phyloP scores from a whole-genome alignment of 2,113 vertebrate species.

The Hippocampus barbouri region DNA sequence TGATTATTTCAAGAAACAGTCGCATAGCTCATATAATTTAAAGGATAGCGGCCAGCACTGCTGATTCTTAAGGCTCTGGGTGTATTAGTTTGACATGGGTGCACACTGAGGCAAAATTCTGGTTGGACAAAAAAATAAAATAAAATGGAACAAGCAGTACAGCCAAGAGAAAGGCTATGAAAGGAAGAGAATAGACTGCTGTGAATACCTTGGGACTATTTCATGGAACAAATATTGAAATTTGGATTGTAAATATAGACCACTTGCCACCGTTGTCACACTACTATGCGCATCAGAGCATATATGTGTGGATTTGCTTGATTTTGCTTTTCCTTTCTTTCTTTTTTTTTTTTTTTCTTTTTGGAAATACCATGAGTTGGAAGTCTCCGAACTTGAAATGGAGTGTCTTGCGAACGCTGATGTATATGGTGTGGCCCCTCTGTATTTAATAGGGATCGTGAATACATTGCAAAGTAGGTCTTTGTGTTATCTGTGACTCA shows the following conservation, averaged over 20 bases:
- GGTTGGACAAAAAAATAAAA: too few species aligned
- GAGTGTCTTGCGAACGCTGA: slow-evolving; percentile 38
- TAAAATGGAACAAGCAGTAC: not conserved
- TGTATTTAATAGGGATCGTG: slow-evolving; percentile 29
- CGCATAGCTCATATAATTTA: not conserved
- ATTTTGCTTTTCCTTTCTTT: not conserved
- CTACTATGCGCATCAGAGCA: not conserved
- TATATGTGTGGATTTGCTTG: not conserved
- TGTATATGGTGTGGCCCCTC: slow-evolving; percentile 12
- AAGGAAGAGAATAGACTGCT: not conserved
- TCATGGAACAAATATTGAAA: not conserved
- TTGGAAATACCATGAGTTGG: slow-evolving; percentile 5
- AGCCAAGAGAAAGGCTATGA: too few species aligned
- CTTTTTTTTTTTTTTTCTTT: not conserved
- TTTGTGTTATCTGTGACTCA: slow-evolving; percentile 55
- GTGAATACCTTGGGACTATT: not conserved
- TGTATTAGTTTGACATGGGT: too few species aligned
- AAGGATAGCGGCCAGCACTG: not conserved
- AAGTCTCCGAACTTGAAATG: slow-evolving; percentile 24
- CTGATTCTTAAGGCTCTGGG: not conserved
- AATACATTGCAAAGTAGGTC: slow-evolving; percentile 25
- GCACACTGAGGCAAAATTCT: too few species aligned
- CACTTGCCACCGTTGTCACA: slow-evolving; percentile 1
- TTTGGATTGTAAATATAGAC: not conserved
- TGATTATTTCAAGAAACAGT: not conserved